Percentiles rank a stretch among this genome's conserved stretches.
phyloP scores from a whole-genome alignment of 2,888 invertebrate species.

The Bellardia pandia region DNA sequence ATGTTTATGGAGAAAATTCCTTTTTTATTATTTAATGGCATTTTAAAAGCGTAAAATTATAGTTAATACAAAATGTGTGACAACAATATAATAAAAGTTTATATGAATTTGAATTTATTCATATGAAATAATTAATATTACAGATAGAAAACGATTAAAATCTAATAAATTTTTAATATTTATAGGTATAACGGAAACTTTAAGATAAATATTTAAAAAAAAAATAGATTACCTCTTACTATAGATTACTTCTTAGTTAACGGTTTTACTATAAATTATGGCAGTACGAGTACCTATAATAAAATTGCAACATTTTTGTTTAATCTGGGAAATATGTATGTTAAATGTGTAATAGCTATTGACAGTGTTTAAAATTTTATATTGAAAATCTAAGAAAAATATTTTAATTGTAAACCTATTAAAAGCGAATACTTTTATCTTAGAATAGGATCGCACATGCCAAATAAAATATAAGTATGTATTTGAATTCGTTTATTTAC shows the following conservation, averaged over 20 bases:
- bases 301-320: not conserved
- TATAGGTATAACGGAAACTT: slow-evolving; percentile 13
- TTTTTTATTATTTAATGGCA: slow-evolving; percentile 62
- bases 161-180: slow-evolving; percentile 54
- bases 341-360: not conserved
- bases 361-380: not conserved
- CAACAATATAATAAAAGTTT: slow-evolving; percentile 37
- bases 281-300: not conserved
- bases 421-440: too few species aligned
- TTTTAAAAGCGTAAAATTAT: slow-evolving; percentile 65
- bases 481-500: too few species aligned
- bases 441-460: too few species aligned
- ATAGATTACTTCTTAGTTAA: not conserved
- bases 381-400: too few species aligned
- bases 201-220: not conserved
- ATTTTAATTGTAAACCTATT: too few species aligned
- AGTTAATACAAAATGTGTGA: slow-evolving; percentile 48
- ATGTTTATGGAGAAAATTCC: slow-evolving; percentile 33
- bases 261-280: slow-evolving; percentile 31
- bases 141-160: slow-evolving; percentile 11
- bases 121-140: slow-evolving; percentile 48
- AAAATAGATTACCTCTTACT: too few species aligned
- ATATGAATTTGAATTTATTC: slow-evolving; percentile 47
- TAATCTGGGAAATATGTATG: not conserved
- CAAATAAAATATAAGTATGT: too few species aligned